Evolutionary conservation across 2,888 invertebrate species (phyloP).

Genomic region (Drosophila limbata): DNA sequence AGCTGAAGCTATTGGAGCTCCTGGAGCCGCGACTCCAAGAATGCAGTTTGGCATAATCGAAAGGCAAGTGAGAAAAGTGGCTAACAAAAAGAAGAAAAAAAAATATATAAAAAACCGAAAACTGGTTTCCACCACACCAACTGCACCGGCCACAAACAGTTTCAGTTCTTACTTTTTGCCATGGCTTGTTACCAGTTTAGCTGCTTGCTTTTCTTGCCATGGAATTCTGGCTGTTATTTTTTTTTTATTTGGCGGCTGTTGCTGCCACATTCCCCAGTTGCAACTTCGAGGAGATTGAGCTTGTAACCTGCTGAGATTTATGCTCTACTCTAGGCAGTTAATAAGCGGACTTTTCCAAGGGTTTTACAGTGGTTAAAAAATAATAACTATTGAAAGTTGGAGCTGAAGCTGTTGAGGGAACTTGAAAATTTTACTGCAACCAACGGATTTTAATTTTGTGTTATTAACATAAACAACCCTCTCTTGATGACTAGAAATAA

Average conservation of each 20-base stretch:
- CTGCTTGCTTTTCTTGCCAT: constrained; percentile 24
- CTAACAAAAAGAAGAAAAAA: constrained; percentile 22
- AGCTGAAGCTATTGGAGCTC: constrained; percentile 33
- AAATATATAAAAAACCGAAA: constrained; percentile 11
- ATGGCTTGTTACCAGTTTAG: constrained; percentile 73
- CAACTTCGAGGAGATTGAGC: constrained; percentile 22
- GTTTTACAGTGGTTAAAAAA: not conserved
- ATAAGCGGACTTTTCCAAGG: constrained; percentile 20
- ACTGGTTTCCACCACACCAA: constrained; percentile 43
- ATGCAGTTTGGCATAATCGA: constrained; percentile 81
- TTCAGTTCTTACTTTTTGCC: constrained; percentile 74
- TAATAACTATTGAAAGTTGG: not conserved
- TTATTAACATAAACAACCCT: not conserved
- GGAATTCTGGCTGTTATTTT: constrained; percentile 50
- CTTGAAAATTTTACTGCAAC: constrained; percentile 5
- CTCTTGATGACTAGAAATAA: not conserved
- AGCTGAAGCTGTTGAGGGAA: not conserved
- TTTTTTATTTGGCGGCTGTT: constrained; percentile 10
- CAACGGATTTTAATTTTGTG: not conserved
- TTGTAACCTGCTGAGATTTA: constrained; percentile 42
- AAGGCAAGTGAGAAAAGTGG: constrained; percentile 76
- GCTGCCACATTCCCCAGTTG: constrained; percentile 31
- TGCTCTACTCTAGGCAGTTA: constrained; percentile 21
- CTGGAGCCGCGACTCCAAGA: constrained; percentile 64
- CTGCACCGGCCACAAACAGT: constrained; percentile 31